Conservation (phyloP, 2,888 invertebrate species). For the Yponomeuta evonymella region DNA sequence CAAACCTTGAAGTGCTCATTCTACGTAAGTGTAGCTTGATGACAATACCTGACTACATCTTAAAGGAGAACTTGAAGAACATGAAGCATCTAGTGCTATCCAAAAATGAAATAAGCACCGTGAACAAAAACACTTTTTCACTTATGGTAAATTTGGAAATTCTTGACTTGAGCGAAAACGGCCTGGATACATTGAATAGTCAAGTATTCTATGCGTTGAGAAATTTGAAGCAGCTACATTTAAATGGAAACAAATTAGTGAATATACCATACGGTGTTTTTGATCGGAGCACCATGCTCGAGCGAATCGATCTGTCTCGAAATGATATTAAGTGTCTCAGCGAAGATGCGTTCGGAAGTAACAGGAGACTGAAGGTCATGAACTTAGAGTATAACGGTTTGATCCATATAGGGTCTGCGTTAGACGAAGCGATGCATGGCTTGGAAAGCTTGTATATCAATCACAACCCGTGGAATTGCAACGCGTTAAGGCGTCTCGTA, state of each 20-base stretch:
- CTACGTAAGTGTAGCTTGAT: conserved; percentile 42
- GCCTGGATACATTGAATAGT: conserved; percentile 40
- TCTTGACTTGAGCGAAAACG: conserved; percentile 47
- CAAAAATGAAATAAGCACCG: conserved; percentile 42
- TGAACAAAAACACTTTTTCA: conserved; percentile 32
- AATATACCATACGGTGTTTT: conserved; percentile 27
- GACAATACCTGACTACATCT: conserved; percentile 46
- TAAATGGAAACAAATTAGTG: conserved; percentile 45
- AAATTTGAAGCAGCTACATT: conserved; percentile 40
- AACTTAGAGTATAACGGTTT: background rate
- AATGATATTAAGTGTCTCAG: conserved; percentile 30
- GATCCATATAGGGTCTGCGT: background rate
- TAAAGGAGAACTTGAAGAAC: conserved; percentile 39
- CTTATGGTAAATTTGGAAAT: conserved; percentile 43
- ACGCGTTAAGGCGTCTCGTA: conserved; percentile 48
- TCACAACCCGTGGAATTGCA: conserved; percentile 65
- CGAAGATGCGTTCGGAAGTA: background rate
- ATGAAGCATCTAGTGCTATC: conserved; percentile 46
- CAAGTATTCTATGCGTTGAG: conserved; percentile 43
- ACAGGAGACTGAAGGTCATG: background rate
- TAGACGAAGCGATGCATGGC: background rate
- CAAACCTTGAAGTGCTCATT: conserved; percentile 31
- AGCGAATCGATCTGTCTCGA: conserved; percentile 45
- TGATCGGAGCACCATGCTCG: conserved; percentile 47
- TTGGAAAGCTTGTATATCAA: conserved; percentile 52